Evolutionary conservation across 2,888 invertebrate genomes (phyloP), one percentile per base, ranked within the genome.

Genomic region (Oligia latruncula): DNA sequence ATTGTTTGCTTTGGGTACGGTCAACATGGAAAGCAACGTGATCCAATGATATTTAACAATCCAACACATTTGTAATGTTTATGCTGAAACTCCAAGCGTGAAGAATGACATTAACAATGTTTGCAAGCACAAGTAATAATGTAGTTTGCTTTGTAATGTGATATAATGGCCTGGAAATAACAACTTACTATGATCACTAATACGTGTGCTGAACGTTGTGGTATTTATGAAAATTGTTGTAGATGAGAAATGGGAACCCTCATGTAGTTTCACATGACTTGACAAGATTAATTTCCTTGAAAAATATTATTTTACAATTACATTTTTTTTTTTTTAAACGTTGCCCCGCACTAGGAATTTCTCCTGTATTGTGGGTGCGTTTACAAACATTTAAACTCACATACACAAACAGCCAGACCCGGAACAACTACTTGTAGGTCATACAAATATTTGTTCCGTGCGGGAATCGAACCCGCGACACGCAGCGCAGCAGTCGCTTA

Each of bases 111-210:
- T 29, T 60, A 35, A 62, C 3, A 43, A 52, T 73, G 55, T 82
- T 71, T 58, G 46, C 40, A n/a, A 43, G 62, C 23, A 55, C 35
- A 4, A 70, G 43, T 62, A 55, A 15, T 23, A 46, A 62, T 40
- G 4, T n/a, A 5, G 20, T 71, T 60, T 60, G 65, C 65, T 49
- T 9, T 46, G 46, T 81, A 80, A 70, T 43, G 70, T 70, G 13
- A 52, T 70, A 74, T 74, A 80, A 81, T 80, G 68, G 55, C 49
- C 55, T 74, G 62, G 58, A 81, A 80, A 81, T 74, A 49, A 81
- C 62, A 49, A 23, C 68, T 64, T 74, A 80, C 35, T 52, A 29
- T 11, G 15, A 5, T 46, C 23, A 81, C 46, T 62, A 58, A 20
- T 20, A 35, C 20, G 20, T 35, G 9, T 43, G 8, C 17, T 13